A percentile compares a stretch with the other conserved stretches of the same genome.
Evolutionary conservation across 2,113 vertebrate genomes (phyloP).

Genomic region (Andinoacara biseriatus): DNA sequence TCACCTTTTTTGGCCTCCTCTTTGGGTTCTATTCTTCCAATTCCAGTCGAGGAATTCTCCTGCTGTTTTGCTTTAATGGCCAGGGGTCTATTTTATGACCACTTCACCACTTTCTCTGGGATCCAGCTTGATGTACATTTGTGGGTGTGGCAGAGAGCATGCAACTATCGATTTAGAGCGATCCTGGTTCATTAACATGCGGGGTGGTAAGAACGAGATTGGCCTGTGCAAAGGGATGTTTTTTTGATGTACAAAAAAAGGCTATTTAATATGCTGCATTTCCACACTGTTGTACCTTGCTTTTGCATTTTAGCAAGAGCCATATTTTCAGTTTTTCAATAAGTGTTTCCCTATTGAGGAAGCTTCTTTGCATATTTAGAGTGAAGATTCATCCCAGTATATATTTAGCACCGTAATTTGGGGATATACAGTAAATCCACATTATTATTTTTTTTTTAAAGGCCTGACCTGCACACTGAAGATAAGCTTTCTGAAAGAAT

Average conservation of each 20-base stretch:
- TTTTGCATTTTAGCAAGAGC: neutral
- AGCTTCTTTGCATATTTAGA: slow-evolving; percentile 2
- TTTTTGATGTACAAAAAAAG: slow-evolving; percentile 2
- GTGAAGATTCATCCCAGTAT: neutral
- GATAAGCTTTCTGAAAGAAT: slow-evolving; percentile 9
- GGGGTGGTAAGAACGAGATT: neutral
- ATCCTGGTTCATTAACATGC: too few relatives aligned
- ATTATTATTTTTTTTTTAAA: neutral
- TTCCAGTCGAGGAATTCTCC: neutral
- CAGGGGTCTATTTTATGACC: neutral
- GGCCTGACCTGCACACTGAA: slow-evolving; percentile 10
- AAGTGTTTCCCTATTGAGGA: neutral
- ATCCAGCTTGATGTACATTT: neutral
- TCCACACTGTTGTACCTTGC: neutral
- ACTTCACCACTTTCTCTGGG: neutral
- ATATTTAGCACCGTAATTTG: neutral
- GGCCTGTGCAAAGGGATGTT: neutral
- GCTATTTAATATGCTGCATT: neutral
- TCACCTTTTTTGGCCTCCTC: neutral
- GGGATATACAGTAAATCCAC: neutral
- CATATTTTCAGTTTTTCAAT: neutral
- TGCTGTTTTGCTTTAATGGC: neutral
- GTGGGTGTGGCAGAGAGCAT: neutral
- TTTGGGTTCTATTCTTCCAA: neutral
- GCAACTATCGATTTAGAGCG: neutral